These are phyloP conservation scores for Phocides pigmalion DNA, from an alignment of 1,140 invertebrate species.

Conservation along the genomic window DNA sequence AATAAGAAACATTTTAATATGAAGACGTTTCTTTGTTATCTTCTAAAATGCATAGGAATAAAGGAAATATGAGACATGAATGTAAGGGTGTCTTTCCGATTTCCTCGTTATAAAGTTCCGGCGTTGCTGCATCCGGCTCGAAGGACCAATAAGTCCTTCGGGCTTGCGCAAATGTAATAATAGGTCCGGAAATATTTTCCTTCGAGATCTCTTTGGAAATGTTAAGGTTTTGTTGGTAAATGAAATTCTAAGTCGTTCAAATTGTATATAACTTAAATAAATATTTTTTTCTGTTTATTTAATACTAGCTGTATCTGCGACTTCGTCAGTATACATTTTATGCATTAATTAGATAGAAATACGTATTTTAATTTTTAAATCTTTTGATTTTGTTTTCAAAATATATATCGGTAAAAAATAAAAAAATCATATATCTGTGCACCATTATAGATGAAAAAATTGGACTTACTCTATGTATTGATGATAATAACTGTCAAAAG, in stretches of 20 bases:
- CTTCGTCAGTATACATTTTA: too few species aligned
- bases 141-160: slow-evolving; percentile 50
- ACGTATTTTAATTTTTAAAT: too few species aligned
- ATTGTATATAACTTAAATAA: neutral
- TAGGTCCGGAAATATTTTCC: slow-evolving; percentile 48
- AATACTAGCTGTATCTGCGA: too few species aligned
- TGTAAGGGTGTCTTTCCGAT: slow-evolving; percentile 33
- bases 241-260: neutral
- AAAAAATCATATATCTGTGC: too few species aligned
- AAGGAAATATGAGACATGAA: slow-evolving; percentile 26
- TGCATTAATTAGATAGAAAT: too few species aligned
- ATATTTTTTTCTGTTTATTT: too few species aligned
- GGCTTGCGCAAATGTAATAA: slow-evolving; percentile 55
- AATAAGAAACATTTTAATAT: neutral
- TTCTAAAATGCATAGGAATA: slow-evolving; percentile 15
- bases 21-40: slow-evolving; percentile 14
- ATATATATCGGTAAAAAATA: too few species aligned
- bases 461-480: too few species aligned
- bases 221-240: slow-evolving; percentile 13
- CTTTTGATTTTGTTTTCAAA: too few species aligned
- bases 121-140: slow-evolving; percentile 60
- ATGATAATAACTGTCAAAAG: too few species aligned
- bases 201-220: neutral
- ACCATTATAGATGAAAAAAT: too few species aligned
- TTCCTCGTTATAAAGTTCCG: slow-evolving; percentile 71